phyloP scores from a whole-genome alignment of 2,113 vertebrate species.

The Dolichallabes microphthalmus region DNA sequence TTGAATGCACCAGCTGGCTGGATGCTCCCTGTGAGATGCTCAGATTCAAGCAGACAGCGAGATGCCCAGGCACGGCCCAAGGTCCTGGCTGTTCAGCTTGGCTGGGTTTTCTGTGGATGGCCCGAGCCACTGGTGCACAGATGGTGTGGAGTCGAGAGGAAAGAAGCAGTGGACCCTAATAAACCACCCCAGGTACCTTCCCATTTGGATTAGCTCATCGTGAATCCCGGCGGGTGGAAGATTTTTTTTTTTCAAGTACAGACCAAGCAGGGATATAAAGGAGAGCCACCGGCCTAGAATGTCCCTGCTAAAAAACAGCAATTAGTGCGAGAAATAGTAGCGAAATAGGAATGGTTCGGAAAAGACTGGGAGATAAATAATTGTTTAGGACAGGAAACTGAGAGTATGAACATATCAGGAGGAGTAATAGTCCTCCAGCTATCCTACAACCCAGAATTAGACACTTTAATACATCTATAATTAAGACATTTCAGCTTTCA shows the following conservation, averaged over 20 bases:
- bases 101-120: slow-evolving; percentile 27
- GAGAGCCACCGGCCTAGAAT: background rate
- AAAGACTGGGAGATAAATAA: background rate
- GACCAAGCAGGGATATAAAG: slow-evolving; percentile 29
- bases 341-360: background rate
- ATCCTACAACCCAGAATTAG: background rate
- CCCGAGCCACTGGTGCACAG: background rate
- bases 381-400: background rate
- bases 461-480: no score
- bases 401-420: background rate
- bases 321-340: background rate
- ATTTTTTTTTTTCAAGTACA: slow-evolving; percentile 53
- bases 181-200: slow-evolving; percentile 53
- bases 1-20: slow-evolving; percentile 60
- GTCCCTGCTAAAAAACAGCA: background rate
- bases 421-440: no score
- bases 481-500: background rate
- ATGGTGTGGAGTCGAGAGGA: slow-evolving; percentile 41
- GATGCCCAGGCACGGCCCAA: slow-evolving; percentile 49
- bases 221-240: slow-evolving; percentile 50
- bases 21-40: slow-evolving; percentile 64
- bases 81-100: slow-evolving; percentile 19
- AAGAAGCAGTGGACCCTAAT: slow-evolving; percentile 56
- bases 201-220: slow-evolving; percentile 41
- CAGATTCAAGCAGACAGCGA: slow-evolving; percentile 24